A percentile compares a stretch with the other conserved stretches of the same genome.
These are phyloP conservation scores for Chrysaora quinquecirrha DNA, from an alignment of 30 jellyfish, hydroid and myxozoan species.

Conservation along the genomic window DNA sequence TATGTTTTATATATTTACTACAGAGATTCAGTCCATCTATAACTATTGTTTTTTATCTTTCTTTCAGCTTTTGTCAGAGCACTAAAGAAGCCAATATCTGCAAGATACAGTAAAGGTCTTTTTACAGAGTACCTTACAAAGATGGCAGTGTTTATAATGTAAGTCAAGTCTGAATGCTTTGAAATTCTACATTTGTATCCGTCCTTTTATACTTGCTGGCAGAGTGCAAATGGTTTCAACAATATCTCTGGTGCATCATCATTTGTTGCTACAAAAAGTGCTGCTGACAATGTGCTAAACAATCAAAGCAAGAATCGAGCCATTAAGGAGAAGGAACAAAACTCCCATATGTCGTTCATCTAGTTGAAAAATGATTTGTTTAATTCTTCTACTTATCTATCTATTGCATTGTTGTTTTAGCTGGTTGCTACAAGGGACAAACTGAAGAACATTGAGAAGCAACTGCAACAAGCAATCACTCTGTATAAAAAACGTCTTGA, in stretches of 20 bases:
- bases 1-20: background rate
- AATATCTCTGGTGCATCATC: no score
- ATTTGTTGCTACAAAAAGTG: no score
- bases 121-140: slow-evolving; percentile 74
- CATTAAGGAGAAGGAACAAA: no score
- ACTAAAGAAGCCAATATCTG: slow-evolving; percentile 89
- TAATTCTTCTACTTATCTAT: no score
- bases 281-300: no score
- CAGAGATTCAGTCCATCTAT: background rate
- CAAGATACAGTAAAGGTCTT: slow-evolving; percentile 87
- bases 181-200: no score
- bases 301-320: no score
- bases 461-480: slow-evolving; percentile 62
- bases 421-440: slow-evolving; percentile 86
- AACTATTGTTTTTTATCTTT: slow-evolving; percentile 1
- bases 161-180: slow-evolving; percentile 4
- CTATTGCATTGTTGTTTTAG: no score
- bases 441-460: slow-evolving; percentile 71
- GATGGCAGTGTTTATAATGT: slow-evolving; percentile 95
- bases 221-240: no score
- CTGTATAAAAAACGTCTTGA: slow-evolving; percentile 84
- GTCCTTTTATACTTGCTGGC: no score
- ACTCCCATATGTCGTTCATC: no score
- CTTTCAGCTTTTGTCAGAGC: slow-evolving; percentile 74
- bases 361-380: no score